These are phyloP conservation scores for Aythya fuligula DNA, from an alignment of 2,797 vertebrate genomes.

Conservation along the genomic window DNA sequence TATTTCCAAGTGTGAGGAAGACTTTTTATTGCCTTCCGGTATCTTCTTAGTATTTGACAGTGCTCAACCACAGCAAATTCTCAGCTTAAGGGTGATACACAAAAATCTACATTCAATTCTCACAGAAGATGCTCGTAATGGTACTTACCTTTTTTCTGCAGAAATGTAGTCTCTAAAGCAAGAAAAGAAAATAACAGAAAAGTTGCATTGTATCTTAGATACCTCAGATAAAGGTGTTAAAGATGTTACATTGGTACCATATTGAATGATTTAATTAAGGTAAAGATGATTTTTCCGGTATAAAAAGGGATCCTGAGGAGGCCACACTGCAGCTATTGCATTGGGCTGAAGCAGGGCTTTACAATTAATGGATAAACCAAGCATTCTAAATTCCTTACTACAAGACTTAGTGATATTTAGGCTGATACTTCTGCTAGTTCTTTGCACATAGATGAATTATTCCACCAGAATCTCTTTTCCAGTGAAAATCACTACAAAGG, in stretches of 20 bases:
- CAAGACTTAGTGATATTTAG: not conserved
- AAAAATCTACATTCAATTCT: not conserved
- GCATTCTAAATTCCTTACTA: not conserved
- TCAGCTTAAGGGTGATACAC: not conserved
- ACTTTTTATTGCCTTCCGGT: not conserved
- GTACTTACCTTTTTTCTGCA: not conserved
- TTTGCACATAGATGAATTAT: not conserved
- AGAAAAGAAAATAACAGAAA: not conserved
- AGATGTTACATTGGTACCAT: not conserved
- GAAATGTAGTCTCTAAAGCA: not conserved
- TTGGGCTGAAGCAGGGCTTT: not conserved
- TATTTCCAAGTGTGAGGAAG: not conserved
- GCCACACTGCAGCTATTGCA: fast-evolving
- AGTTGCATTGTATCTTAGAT: not conserved
- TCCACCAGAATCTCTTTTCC: not conserved
- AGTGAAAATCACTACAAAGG: not conserved
- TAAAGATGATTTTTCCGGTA: not conserved
- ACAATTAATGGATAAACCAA: not conserved
- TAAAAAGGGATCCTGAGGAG: not conserved
- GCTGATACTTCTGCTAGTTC: not conserved
- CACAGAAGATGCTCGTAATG: not conserved
- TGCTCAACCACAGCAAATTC: not conserved
- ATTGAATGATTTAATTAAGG: not conserved
- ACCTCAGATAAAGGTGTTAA: not conserved
- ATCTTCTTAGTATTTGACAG: not conserved